Conservation (phyloP, 2,888 invertebrate species). For the Caenorhabditis japonica region DNA sequence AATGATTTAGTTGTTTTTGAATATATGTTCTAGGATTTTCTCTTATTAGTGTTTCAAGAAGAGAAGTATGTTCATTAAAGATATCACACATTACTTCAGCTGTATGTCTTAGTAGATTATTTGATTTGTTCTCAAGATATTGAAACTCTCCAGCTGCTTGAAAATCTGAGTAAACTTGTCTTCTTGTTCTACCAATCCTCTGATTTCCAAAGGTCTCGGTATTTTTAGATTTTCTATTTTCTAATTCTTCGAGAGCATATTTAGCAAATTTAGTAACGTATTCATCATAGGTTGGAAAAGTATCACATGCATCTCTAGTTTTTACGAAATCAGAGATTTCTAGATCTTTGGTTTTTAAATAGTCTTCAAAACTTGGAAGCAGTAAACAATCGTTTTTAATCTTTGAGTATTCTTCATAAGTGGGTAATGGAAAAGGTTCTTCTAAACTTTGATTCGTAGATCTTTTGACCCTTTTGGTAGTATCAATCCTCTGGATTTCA, state of each 20-base stretch:
- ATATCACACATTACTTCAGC: no score
- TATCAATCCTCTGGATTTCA: no score
- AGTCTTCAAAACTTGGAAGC: conserved; percentile 26
- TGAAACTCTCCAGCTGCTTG: no score
- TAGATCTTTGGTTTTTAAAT: conserved; percentile 25
- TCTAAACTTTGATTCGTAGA: conserved; percentile 37
- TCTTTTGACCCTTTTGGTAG: conserved; percentile 16
- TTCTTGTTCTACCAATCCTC: no score
- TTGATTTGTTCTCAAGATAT: conserved; percentile 14
- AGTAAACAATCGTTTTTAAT: conserved; percentile 35
- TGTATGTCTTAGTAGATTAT: conserved; percentile 5
- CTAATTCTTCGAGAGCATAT: conserved; percentile 13
- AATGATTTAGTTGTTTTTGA: conserved; percentile 32
- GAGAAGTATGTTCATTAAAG: conserved; percentile 4
- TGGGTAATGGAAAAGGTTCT: conserved; percentile 31
- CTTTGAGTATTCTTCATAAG: conserved; percentile 33
- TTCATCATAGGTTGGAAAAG: conserved; percentile 46
- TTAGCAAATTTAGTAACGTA: conserved; percentile 29
- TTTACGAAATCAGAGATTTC: conserved; percentile 33
- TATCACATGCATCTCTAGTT: conserved; percentile 39
- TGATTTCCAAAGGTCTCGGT: no score
- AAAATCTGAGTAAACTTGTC: conserved; percentile 14
- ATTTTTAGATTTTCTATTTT: conserved; percentile 15
- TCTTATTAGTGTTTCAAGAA: conserved; percentile 16
- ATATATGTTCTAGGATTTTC: conserved; percentile 20